phyloP scores from a whole-genome alignment of 30 jellyfish, hydroid and myxozoan genomes.

The Pelagia noctiluca region DNA sequence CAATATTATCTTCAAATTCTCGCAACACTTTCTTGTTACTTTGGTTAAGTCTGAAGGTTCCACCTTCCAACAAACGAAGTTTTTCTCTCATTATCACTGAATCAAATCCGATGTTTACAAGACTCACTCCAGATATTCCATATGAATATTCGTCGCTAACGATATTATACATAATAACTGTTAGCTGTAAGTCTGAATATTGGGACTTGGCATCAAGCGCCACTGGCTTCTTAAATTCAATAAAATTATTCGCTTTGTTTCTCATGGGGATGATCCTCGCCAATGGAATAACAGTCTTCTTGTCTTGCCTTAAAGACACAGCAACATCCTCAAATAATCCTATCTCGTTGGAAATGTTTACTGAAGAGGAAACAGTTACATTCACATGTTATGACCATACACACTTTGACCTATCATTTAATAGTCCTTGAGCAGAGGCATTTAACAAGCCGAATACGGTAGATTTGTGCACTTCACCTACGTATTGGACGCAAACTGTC shows the following conservation, averaged over 20 bases:
- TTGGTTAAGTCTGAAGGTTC: not conserved
- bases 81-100: conserved; percentile 2
- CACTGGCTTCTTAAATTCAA: conserved; percentile 6
- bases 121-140: not conserved
- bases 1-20: conserved; percentile 19
- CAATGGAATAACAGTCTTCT: not conserved
- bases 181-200: conserved; percentile 9
- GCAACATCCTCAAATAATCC: not conserved
- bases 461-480: conserved; percentile 32
- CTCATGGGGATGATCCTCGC: conserved; percentile 13
- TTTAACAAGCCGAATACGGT: conserved; percentile 23
- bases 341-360: not conserved
- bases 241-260: not conserved
- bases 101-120: not conserved
- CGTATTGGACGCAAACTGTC: conserved; percentile 17
- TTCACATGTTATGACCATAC: not conserved
- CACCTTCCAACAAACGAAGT: not conserved
- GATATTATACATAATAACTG: not conserved
- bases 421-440: not conserved
- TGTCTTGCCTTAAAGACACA: not conserved
- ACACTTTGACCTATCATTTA: conserved; percentile 8
- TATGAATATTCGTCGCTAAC: conserved; percentile 1
- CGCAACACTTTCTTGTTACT: not conserved
- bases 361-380: not conserved
- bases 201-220: not conserved